Evolutionary conservation across 2,113 vertebrate species (phyloP).

Genomic region (Malurus melanocephalus): DNA sequence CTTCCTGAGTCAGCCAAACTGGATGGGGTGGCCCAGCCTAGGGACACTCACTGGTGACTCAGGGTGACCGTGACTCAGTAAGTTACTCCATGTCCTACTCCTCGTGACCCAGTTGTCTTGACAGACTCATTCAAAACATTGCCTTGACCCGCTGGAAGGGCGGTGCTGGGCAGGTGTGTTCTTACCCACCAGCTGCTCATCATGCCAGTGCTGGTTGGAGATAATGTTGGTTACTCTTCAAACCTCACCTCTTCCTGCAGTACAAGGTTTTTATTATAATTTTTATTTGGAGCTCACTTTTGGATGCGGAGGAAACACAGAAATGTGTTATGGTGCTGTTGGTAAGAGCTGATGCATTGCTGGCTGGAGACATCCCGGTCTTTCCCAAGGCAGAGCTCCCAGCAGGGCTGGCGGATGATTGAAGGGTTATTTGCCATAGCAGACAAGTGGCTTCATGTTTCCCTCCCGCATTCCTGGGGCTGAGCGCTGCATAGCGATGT

Average conservation of each 20-base stretch:
- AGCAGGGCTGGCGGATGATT: neutral
- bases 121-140: neutral
- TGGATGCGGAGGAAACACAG: accelerated
- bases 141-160: neutral
- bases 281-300: neutral
- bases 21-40: neutral
- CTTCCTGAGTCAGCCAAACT: neutral
- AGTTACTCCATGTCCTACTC: neutral
- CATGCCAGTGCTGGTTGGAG: accelerated
- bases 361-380: neutral
- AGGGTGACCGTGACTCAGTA: neutral
- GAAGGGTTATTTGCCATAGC: slow-evolving; percentile 14
- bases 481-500: neutral
- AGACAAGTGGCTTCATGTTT: slow-evolving; percentile 63
- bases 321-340: accelerated
- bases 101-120: neutral
- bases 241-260: neutral
- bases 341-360: neutral
- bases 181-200: neutral
- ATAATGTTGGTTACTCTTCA: neutral
- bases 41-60: neutral
- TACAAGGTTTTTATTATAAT: accelerated
- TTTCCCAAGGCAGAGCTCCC: neutral
- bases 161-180: neutral
- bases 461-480: slow-evolving; percentile 26